These are phyloP conservation scores for Sarcophaga peregrina DNA, from an alignment of 1,140 invertebrate genomes.

Conservation along the genomic window DNA sequence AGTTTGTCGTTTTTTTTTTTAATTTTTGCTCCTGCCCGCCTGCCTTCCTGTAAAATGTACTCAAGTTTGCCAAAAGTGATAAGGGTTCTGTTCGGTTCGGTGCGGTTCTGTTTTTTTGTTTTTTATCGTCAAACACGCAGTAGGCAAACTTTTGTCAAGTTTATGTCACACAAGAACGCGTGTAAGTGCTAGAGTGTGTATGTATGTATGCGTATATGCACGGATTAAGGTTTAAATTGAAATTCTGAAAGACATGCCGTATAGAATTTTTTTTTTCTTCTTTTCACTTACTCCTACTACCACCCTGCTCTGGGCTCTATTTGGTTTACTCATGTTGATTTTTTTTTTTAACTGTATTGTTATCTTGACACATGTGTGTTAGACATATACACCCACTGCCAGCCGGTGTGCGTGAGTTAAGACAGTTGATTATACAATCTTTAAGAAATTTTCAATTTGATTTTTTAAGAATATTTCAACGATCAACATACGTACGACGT, in stretches of 20 bases:
- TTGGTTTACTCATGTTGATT: too few species aligned
- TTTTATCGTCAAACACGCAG: conserved; percentile 30
- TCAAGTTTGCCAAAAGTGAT: conserved; percentile 33
- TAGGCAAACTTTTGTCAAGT: conserved; percentile 16
- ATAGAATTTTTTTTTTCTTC: background rate
- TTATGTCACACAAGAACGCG: too few species aligned
- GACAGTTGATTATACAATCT: conserved; percentile 4
- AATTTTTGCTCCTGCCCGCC: background rate
- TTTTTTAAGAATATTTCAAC: conserved; percentile 30
- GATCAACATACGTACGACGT: too few species aligned
- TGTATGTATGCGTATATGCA: conserved; percentile 11
- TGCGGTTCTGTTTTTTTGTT: background rate
- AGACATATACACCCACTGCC: background rate
- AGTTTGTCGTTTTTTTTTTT: background rate
- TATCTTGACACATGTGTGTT: conserved; percentile 26
- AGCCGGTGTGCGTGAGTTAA: conserved; percentile 4
- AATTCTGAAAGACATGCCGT: conserved; percentile 15
- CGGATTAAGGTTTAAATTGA: conserved; percentile 31
- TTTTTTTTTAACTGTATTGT: background rate
- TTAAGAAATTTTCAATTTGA: conserved; percentile 33
- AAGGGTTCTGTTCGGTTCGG: background rate
- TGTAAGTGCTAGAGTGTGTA: background rate
- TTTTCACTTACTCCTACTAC: background rate
- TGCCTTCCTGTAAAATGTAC: background rate
- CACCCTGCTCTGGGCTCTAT: background rate